phyloP scores from a whole-genome alignment of 2,113 vertebrate species.

The Lamprotornis superbus region DNA sequence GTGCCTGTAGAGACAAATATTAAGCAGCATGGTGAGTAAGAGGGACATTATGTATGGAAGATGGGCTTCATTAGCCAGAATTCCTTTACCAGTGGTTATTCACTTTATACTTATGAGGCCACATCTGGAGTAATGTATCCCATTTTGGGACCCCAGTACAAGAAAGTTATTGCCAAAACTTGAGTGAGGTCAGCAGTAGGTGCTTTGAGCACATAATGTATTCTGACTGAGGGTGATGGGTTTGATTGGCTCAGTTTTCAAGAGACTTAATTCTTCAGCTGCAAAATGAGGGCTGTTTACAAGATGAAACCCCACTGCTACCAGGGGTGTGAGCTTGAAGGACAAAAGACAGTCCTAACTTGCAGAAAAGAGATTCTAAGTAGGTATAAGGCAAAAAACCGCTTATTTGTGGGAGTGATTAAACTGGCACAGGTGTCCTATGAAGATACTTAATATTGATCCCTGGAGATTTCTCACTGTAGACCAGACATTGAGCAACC shows the following conservation, averaged over 20 bases:
- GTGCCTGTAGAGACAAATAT: not conserved
- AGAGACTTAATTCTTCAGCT: not conserved
- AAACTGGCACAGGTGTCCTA: not conserved
- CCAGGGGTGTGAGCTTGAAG: not conserved
- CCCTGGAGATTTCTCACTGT: not conserved
- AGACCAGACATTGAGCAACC: not conserved
- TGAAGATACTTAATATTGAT: not conserved
- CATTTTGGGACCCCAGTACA: not conserved
- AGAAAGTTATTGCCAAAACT: not conserved
- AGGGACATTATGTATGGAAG: not conserved
- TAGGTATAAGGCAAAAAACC: not conserved
- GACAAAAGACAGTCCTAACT: not conserved
- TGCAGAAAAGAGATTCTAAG: not conserved
- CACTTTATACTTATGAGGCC: not conserved
- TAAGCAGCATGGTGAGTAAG: not conserved
- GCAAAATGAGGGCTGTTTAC: not conserved
- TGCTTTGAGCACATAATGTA: not conserved
- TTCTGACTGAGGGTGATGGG: not conserved
- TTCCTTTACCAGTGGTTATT: not conserved
- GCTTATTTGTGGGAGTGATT: not conserved
- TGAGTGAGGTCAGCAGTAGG: not conserved
- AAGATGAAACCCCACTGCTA: not conserved
- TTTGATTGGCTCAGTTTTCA: not conserved
- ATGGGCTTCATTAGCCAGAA: not conserved
- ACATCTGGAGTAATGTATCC: not conserved